These are phyloP conservation scores for Notothenia coriiceps DNA, from an alignment of 2,113 vertebrate species.

Conservation along the genomic window DNA sequence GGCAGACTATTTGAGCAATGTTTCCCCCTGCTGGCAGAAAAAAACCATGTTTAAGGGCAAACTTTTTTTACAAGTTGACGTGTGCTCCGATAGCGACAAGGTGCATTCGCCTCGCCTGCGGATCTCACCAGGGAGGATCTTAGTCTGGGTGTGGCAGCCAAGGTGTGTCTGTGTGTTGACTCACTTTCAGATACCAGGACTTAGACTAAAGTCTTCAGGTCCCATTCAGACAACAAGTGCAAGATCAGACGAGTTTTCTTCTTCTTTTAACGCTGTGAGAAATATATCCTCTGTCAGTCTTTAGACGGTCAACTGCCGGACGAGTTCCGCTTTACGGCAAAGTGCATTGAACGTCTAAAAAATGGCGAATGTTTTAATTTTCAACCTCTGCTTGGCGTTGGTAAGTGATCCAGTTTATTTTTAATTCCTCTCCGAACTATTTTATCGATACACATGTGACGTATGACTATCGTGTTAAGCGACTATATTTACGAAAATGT, in stretches of 20 bases:
- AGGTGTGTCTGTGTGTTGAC: constrained; percentile 63
- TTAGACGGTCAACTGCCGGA: neutral
- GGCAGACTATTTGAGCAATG: neutral
- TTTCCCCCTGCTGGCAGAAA: constrained; percentile 70
- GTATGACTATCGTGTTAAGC: neutral
- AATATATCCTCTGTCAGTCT: neutral
- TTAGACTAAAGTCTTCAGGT: neutral
- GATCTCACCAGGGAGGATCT: neutral
- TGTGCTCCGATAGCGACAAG: neutral
- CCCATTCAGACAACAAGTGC: neutral
- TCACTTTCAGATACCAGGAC: neutral
- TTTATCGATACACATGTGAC: neutral
- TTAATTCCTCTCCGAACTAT: neutral
- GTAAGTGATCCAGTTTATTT: constrained; percentile 52
- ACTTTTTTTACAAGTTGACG: neutral
- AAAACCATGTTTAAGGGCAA: neutral
- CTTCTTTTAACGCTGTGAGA: neutral
- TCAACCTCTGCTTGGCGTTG: constrained; percentile 39
- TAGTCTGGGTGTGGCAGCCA: constrained; percentile 50
- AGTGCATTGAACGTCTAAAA: neutral
- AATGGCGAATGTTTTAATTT: constrained; percentile 61
- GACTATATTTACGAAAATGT: too few species aligned
- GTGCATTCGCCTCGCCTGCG: neutral
- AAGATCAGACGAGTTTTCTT: neutral
- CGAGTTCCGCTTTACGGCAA: neutral